These are phyloP conservation scores for Icerya purchasi DNA, from an alignment of 2,888 invertebrate genomes.

Conservation along the genomic window DNA sequence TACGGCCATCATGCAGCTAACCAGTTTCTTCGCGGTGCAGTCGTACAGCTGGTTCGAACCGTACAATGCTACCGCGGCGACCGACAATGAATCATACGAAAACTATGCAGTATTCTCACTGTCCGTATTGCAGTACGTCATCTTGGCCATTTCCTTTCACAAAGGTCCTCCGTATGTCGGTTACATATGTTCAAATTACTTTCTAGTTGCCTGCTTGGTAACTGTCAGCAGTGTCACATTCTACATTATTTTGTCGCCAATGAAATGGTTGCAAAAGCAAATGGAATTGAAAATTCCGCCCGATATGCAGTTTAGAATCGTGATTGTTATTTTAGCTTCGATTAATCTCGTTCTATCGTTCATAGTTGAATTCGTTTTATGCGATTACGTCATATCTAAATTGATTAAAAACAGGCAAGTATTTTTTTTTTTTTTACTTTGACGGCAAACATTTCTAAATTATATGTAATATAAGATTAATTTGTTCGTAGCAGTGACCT, in stretches of 20 bases:
- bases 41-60: conserved; percentile 33
- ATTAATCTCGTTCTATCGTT: conserved; percentile 30
- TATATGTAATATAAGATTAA: no score
- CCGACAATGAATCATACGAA: conserved; percentile 39
- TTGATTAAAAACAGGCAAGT: conserved; percentile 25
- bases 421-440: background rate
- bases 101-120: conserved; percentile 70
- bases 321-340: conserved; percentile 31
- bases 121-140: conserved; percentile 79
- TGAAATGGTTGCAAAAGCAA: conserved; percentile 34
- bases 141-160: conserved; percentile 67
- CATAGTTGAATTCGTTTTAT: conserved; percentile 31
- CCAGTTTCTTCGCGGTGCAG: conserved; percentile 39
- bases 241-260: conserved; percentile 45
- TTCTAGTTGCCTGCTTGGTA: conserved; percentile 41
- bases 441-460: background rate
- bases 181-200: conserved; percentile 58
- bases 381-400: conserved; percentile 37
- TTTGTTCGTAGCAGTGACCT: no score
- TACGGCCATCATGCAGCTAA: conserved; percentile 43
- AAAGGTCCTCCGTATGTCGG: conserved; percentile 77
- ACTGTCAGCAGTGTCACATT: conserved; percentile 28
- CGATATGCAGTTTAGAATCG: conserved; percentile 34
- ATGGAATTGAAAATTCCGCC: conserved; percentile 47
- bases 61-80: background rate